Conservation (phyloP, 2,888 invertebrate species). For the Dolichomitus sp. region DNA sequence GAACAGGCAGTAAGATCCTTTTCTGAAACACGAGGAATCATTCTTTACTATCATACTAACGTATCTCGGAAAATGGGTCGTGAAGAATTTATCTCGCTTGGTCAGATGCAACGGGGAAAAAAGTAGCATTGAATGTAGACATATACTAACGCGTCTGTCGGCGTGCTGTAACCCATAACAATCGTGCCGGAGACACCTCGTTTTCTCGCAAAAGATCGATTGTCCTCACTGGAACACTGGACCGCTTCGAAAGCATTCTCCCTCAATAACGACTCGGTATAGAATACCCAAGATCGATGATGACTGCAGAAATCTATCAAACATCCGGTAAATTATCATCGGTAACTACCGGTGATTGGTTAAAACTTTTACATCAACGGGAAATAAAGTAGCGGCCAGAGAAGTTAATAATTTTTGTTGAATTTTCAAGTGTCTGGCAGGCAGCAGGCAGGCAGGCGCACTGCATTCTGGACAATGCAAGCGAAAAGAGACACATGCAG, state of each 20-base stretch:
- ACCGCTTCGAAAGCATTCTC: conserved; percentile 84
- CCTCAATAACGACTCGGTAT: conserved; percentile 85
- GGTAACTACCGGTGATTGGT: not conserved
- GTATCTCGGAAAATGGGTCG: not conserved
- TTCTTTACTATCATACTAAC: not conserved
- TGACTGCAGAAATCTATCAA: conserved; percentile 87
- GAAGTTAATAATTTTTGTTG: too few species aligned
- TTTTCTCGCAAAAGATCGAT: not conserved
- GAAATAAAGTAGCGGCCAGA: too few species aligned
- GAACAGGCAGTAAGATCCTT: conserved; percentile 72
- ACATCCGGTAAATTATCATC: conserved; percentile 22
- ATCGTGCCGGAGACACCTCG: conserved; percentile 6
- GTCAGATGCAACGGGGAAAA: not conserved
- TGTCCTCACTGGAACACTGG: conserved; percentile 64
- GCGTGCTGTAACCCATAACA: conserved; percentile 78
- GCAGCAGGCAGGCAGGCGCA: too few species aligned
- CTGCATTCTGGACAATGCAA: too few species aligned
- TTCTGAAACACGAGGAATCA: conserved; percentile 67
- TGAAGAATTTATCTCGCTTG: not conserved
- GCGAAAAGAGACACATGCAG: too few species aligned
- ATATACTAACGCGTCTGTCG: conserved; percentile 74
- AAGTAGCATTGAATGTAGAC: not conserved
- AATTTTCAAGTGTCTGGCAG: too few species aligned
- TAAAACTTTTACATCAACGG: too few species aligned
- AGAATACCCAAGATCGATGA: conserved; percentile 87